These are phyloP conservation scores for Leucophenga maculata DNA, from an alignment of 2,888 invertebrate species.

Conservation along the genomic window DNA sequence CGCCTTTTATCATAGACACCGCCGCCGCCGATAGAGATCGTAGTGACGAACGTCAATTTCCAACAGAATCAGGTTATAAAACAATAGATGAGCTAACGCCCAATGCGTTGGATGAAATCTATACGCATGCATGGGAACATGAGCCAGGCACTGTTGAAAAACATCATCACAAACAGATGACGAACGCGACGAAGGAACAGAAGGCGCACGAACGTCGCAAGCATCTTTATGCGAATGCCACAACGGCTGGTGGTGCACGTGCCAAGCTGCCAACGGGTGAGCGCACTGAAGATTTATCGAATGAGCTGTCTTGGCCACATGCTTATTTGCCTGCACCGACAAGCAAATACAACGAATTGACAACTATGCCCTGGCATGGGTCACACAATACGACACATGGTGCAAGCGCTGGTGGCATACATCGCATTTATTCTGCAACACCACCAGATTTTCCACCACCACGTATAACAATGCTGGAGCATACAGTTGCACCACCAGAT, in stretches of 20 bases:
- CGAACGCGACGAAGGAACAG: neutral
- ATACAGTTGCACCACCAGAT: slow-evolving; percentile 58
- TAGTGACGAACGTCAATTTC: slow-evolving; percentile 33
- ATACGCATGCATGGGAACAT: slow-evolving; percentile 61
- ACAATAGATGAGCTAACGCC: slow-evolving; percentile 65
- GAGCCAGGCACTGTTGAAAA: neutral
- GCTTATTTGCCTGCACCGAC: slow-evolving; percentile 49
- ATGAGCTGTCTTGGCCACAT: slow-evolving; percentile 33
- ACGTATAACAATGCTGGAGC: slow-evolving; percentile 53
- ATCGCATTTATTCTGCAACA: slow-evolving; percentile 53
- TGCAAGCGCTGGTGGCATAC: slow-evolving; percentile 32
- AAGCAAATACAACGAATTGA: slow-evolving; percentile 47
- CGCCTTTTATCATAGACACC: slow-evolving; percentile 37
- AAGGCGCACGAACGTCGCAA: slow-evolving; percentile 44
- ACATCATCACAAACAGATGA: slow-evolving; percentile 29
- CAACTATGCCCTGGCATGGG: slow-evolving; percentile 56
- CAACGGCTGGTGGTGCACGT: slow-evolving; percentile 43
- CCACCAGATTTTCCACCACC: slow-evolving; percentile 66
- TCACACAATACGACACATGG: slow-evolving; percentile 12
- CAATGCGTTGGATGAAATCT: slow-evolving; percentile 60
- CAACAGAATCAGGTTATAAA: slow-evolving; percentile 65
- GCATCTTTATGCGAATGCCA: slow-evolving; percentile 56
- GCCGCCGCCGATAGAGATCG: slow-evolving; percentile 19
- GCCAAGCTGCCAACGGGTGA: slow-evolving; percentile 34
- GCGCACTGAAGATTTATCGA: neutral